phyloP scores from a whole-genome alignment of 1,140 invertebrate species.

The Proales similis region DNA sequence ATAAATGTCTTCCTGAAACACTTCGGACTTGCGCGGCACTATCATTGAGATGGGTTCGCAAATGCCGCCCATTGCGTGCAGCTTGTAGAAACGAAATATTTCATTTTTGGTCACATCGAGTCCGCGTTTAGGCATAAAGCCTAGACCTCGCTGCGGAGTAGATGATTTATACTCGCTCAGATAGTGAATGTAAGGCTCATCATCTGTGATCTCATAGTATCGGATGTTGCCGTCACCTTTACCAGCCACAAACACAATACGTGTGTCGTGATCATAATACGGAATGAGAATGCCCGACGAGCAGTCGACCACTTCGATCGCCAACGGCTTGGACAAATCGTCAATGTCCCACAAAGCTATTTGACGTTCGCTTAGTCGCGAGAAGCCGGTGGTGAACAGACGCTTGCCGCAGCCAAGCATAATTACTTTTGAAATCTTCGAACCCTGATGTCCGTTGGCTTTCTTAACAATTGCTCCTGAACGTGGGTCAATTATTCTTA shows the following conservation, averaged over 20 bases:
- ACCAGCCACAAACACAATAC: slow-evolving; percentile 85
- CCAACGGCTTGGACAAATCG: slow-evolving; percentile 66
- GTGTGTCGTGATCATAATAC: slow-evolving; percentile 83
- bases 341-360: slow-evolving; percentile 78
- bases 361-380: slow-evolving; percentile 76
- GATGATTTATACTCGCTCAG: slow-evolving; percentile 26
- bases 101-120: slow-evolving; percentile 71
- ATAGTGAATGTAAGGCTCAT: slow-evolving; percentile 17
- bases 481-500: slow-evolving; percentile 79
- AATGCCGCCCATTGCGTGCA: slow-evolving; percentile 70
- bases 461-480: slow-evolving; percentile 68
- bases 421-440: slow-evolving; percentile 84
- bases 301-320: slow-evolving; percentile 74
- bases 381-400: slow-evolving; percentile 81
- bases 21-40: slow-evolving; percentile 61
- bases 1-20: slow-evolving; percentile 80
- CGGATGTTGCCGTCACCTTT: slow-evolving; percentile 60
- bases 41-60: slow-evolving; percentile 90
- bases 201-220: slow-evolving; percentile 36
- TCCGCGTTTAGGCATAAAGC: slow-evolving; percentile 84
- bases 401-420: slow-evolving; percentile 68
- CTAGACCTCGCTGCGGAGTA: slow-evolving; percentile 40
- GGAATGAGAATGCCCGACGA: slow-evolving; percentile 85
- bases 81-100: slow-evolving; percentile 81
- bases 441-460: slow-evolving; percentile 62